These are phyloP conservation scores for Axinella damicornis DNA, from an alignment of 37 sponge, comb jelly and placozoan species.

Conservation along the genomic window DNA sequence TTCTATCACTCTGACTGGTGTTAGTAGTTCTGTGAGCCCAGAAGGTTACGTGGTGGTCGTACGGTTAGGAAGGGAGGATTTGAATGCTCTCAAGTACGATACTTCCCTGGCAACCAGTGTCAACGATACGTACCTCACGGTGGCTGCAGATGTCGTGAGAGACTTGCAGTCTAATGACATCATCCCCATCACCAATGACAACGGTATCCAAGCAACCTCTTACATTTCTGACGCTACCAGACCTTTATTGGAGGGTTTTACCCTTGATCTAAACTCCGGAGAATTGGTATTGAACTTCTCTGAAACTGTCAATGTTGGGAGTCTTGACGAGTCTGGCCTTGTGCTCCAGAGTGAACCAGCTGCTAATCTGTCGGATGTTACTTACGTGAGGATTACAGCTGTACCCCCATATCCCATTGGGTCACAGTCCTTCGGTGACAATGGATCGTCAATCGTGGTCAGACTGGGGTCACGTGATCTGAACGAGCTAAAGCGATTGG, in stretches of 20 bases:
- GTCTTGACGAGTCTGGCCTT: constrained; percentile 74
- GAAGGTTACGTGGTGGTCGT: constrained; percentile 62
- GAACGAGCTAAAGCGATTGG: constrained; percentile 82
- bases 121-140: constrained; percentile 75
- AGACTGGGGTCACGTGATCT: constrained; percentile 66
- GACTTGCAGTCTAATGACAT: constrained; percentile 63
- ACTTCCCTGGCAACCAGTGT: constrained; percentile 72
- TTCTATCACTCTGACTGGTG: constrained; percentile 44
- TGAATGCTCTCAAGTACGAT: constrained; percentile 71
- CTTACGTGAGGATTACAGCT: constrained; percentile 24
- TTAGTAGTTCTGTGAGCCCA: constrained; percentile 41
- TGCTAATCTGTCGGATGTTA: constrained; percentile 7
- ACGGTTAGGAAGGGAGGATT: constrained; percentile 34
- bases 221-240: constrained; percentile 74
- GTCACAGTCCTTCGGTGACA: constrained; percentile 44
- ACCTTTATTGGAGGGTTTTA: constrained; percentile 67
- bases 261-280: constrained; percentile 76
- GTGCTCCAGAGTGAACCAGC: constrained; percentile 47
- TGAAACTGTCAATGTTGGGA: constrained; percentile 80
- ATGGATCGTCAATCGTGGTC: constrained; percentile 58
- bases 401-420: constrained; percentile 41
- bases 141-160: constrained; percentile 69
- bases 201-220: constrained; percentile 44
- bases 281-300: constrained; percentile 70
- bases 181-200: constrained; percentile 69